phyloP scores from a whole-genome alignment of 2,888 invertebrate species.

The Euzetes globulus region DNA sequence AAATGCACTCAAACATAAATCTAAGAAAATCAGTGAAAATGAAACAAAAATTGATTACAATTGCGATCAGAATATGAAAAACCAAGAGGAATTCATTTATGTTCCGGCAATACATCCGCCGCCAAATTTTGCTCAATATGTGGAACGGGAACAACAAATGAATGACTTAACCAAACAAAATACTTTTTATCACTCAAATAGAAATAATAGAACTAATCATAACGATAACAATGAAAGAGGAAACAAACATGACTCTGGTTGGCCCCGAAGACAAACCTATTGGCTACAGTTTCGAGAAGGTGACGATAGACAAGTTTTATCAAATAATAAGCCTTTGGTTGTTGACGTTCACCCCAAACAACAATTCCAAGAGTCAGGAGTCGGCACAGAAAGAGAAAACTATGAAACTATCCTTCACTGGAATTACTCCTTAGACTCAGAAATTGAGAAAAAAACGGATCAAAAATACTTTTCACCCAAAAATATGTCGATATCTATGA shows the following conservation, averaged over 20 bases:
- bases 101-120: constrained; percentile 42
- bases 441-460: background rate
- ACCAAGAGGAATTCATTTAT: constrained; percentile 42
- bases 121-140: constrained; percentile 34
- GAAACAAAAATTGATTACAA: background rate
- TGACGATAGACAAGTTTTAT: background rate
- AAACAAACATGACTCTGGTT: background rate
- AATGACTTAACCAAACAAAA: background rate
- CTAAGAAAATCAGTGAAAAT: background rate
- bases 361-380: background rate
- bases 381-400: constrained; percentile 30
- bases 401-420: constrained; percentile 26
- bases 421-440: constrained; percentile 21
- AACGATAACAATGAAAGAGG: background rate
- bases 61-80: constrained; percentile 35
- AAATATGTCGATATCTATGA: background rate
- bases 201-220: background rate
- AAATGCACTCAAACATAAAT: background rate
- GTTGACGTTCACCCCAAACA: constrained; percentile 31
- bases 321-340: constrained; percentile 8
- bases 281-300: background rate
- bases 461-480: background rate
- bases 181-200: background rate
- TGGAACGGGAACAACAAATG: background rate
- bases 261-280: constrained; percentile 9